These are phyloP conservation scores for Melanocharis versteri DNA, from an alignment of 2,113 vertebrate species.

Conservation along the genomic window DNA sequence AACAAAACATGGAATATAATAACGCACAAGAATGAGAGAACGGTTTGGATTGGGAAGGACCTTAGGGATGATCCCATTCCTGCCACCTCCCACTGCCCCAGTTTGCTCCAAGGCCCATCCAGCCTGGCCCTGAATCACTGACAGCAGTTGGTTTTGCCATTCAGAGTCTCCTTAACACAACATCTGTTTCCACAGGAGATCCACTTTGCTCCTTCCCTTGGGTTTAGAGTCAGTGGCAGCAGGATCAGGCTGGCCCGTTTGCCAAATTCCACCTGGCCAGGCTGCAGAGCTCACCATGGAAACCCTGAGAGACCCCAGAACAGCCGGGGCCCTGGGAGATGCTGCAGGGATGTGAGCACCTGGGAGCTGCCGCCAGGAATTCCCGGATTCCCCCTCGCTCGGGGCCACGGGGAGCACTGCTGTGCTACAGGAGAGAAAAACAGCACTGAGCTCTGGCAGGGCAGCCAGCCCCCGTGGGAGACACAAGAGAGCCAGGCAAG, in stretches of 20 bases:
- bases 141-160: background rate
- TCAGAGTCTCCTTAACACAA: background rate
- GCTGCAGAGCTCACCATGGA: background rate
- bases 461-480: background rate
- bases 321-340: background rate
- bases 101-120: background rate
- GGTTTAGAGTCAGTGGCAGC: too few relatives aligned
- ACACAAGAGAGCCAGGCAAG: background rate
- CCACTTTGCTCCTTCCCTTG: rapidly evolving
- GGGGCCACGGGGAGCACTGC: too few relatives aligned
- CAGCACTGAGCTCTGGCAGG: too few relatives aligned
- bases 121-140: background rate
- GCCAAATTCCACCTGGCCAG: background rate
- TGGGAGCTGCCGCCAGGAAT: background rate
- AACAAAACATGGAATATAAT: background rate
- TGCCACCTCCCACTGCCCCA: background rate
- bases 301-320: background rate
- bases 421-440: background rate
- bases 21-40: rapidly evolving
- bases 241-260: background rate
- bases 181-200: background rate
- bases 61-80: background rate
- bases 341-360: background rate
- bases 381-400: background rate
- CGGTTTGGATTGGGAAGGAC: background rate